phyloP scores from a whole-genome alignment of 2,888 invertebrate genomes.

The Lissocephala sabroskyi region DNA sequence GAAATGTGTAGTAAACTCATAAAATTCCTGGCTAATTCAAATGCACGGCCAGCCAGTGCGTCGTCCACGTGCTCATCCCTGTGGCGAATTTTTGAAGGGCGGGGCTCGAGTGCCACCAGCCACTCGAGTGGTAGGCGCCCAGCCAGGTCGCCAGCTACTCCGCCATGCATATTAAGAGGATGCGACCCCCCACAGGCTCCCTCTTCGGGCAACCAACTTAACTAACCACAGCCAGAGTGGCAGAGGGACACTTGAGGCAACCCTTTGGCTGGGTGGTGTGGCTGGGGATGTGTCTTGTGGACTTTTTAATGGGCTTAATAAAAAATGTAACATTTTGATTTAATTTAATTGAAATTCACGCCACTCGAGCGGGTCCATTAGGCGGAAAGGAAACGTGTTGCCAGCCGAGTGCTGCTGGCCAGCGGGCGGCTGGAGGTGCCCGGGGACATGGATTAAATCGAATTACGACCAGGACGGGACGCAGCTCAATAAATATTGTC shows the following conservation, averaged over 20 bases:
- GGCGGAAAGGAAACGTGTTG: slow-evolving; percentile 69
- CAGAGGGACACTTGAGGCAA: slow-evolving; percentile 13
- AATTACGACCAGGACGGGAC: neutral
- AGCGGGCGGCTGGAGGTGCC: neutral
- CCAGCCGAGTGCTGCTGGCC: slow-evolving; percentile 10
- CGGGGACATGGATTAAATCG: neutral
- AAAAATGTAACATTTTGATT: slow-evolving; percentile 66
- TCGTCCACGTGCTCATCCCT: too few relatives aligned
- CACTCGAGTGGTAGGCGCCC: too few relatives aligned
- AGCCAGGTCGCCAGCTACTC: too few relatives aligned
- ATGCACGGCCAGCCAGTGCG: too few relatives aligned
- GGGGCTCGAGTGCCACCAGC: too few relatives aligned
- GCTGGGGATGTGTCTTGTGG: slow-evolving; percentile 9
- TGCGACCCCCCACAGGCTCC: slow-evolving; percentile 3
- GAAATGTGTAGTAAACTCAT: too few relatives aligned
- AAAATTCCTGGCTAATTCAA: too few relatives aligned
- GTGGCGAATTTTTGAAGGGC: too few relatives aligned
- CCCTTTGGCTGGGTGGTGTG: slow-evolving; percentile 33
- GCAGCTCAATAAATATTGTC: slow-evolving; percentile 63
- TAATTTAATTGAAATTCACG: slow-evolving; percentile 70
- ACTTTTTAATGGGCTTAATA: slow-evolving; percentile 55
- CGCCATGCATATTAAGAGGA: slow-evolving; percentile 55
- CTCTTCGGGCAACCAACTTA: too few relatives aligned
- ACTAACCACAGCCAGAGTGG: too few relatives aligned
- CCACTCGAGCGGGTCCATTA: slow-evolving; percentile 71